Conservation (phyloP, 2,113 vertebrate species). For the Dipodomys merriami region DNA sequence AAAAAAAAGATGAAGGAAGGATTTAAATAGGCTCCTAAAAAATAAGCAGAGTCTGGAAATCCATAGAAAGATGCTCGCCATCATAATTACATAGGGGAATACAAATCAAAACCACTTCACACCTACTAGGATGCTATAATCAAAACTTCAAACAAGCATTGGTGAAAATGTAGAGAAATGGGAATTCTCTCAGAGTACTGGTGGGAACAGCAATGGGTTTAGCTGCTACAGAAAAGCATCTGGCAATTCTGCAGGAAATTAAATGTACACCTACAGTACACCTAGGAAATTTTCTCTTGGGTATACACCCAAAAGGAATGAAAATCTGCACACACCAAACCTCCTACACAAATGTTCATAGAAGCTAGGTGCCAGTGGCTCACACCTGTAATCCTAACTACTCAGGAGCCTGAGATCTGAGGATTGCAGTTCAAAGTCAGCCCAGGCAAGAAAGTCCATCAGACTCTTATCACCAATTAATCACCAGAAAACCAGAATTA, state of each 20-base stretch:
- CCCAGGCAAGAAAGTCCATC: too few relatives aligned
- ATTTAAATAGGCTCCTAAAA: slow-evolving; percentile 9
- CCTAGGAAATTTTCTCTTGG: not conserved
- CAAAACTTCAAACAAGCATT: not conserved
- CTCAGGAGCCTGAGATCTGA: too few relatives aligned
- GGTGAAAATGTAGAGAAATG: not conserved
- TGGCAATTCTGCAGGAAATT: not conserved
- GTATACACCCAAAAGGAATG: not conserved
- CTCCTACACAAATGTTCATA: not conserved
- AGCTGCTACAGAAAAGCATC: not conserved
- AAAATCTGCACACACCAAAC: not conserved
- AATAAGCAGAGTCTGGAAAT: not conserved
- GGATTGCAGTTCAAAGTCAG: too few relatives aligned
- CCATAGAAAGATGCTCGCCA: not conserved
- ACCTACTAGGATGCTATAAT: not conserved
- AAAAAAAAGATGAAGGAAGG: not conserved
- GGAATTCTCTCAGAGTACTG: not conserved
- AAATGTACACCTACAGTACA: not conserved
- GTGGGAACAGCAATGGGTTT: not conserved
- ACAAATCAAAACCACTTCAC: not conserved
- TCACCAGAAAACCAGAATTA: too few relatives aligned
- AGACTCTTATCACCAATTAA: too few relatives aligned
- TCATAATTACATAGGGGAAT: not conserved
- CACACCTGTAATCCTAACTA: too few relatives aligned
- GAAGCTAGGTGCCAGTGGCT: too few relatives aligned